A percentile compares a stretch with the other conserved stretches of the same genome.
phyloP scores from a whole-genome alignment of 1,140 invertebrate species.

The Monochamus saltuarius region DNA sequence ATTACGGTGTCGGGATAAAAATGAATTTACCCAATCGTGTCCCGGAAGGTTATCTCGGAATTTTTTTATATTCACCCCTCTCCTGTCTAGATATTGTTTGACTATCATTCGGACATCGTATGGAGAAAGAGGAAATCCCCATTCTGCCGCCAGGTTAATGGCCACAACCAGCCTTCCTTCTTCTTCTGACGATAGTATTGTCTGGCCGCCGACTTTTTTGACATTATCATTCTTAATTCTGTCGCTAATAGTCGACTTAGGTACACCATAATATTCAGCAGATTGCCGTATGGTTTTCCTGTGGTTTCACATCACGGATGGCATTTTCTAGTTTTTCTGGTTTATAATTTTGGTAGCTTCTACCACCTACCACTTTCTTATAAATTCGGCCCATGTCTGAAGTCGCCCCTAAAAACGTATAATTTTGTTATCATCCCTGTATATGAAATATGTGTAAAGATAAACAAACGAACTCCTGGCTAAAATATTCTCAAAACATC shows the following conservation, averaged over 20 bases:
- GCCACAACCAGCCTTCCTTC: not conserved
- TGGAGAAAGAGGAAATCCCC: slow-evolving; percentile 6
- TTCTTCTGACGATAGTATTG: not conserved
- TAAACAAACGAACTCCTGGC: too few species aligned
- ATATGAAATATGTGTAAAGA: too few species aligned
- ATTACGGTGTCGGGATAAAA: not conserved
- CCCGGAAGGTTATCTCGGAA: slow-evolving; percentile 5
- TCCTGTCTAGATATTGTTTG: not conserved
- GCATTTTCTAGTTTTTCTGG: too few species aligned
- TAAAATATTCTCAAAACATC: too few species aligned
- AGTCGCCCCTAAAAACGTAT: too few species aligned
- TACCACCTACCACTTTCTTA: too few species aligned
- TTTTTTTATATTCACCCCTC: not conserved
- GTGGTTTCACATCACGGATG: too few species aligned
- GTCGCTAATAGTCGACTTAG: not conserved
- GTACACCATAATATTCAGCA: not conserved
- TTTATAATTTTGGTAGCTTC: too few species aligned
- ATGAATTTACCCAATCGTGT: not conserved
- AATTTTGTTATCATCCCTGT: too few species aligned
- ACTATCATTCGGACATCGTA: not conserved
- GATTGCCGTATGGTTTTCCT: too few species aligned
- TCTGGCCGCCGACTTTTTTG: not conserved
- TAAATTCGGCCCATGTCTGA: too few species aligned
- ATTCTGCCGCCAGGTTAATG: not conserved
- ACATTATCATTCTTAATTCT: not conserved